These are phyloP conservation scores for Ovibos moschatus DNA, from an alignment of 2,113 vertebrate species.

Conservation along the genomic window DNA sequence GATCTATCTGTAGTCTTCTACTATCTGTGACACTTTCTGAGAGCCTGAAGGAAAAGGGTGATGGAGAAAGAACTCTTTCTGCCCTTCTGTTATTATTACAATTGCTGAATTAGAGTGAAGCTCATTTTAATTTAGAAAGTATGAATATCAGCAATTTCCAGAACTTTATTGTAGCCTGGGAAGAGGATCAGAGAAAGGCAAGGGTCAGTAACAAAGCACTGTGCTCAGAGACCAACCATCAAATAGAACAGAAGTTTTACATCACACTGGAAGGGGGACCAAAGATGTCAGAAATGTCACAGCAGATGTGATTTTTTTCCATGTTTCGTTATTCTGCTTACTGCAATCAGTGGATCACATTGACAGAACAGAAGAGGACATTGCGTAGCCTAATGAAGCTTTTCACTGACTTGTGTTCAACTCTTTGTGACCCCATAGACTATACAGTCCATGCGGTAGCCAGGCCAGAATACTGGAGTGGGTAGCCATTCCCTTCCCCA, in stretches of 20 bases:
- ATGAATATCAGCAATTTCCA: not conserved
- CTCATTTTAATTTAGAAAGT: constrained; percentile 15
- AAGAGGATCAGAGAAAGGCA: not conserved
- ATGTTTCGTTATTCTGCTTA: not conserved
- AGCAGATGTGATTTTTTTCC: not conserved
- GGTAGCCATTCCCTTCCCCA: not conserved
- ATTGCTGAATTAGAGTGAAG: not conserved
- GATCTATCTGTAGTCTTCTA: not conserved
- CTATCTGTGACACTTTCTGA: not conserved
- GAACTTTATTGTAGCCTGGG: not conserved
- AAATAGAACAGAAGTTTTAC: not conserved
- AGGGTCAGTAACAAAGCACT: too few species aligned
- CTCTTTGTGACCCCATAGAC: not conserved
- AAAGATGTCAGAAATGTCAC: not conserved
- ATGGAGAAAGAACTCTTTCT: not conserved
- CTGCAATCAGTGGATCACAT: not conserved
- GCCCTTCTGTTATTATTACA: not conserved
- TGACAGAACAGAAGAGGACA: not conserved
- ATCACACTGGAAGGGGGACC: not conserved
- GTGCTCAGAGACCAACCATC: not conserved
- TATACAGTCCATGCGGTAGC: not conserved
- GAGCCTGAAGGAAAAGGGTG: not conserved
- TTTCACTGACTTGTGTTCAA: not conserved
- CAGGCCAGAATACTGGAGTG: not conserved
- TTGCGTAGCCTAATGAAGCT: not conserved